These are phyloP conservation scores for Pedetes capensis DNA, from an alignment of 2,113 vertebrate genomes.

Conservation along the genomic window DNA sequence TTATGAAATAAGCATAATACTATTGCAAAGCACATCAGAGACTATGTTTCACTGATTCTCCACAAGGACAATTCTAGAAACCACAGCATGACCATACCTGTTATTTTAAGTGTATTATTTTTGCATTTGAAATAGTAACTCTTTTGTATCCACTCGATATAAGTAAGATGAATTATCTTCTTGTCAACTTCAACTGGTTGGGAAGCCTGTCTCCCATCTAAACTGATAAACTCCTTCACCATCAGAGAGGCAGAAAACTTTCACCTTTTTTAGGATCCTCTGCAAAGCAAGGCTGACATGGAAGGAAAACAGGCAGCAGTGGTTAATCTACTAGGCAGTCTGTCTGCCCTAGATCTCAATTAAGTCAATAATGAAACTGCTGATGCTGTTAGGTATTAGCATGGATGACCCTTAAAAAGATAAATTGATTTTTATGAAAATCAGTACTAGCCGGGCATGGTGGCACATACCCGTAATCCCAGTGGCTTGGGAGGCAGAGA, in stretches of 20 bases:
- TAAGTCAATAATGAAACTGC: constrained; percentile 25
- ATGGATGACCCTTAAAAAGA: background rate
- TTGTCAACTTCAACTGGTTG: background rate
- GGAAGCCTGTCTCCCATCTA: constrained; percentile 64
- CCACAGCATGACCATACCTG: background rate
- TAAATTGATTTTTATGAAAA: constrained; percentile 1
- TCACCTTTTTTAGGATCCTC: constrained; percentile 56
- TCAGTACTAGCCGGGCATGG: no score
- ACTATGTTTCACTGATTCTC: background rate
- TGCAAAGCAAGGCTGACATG: constrained; percentile 45
- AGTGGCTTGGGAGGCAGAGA: no score
- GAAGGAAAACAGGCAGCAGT: background rate
- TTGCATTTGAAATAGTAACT: constrained; percentile 5
- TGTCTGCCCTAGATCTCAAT: background rate
- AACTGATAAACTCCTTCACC: constrained; percentile 35
- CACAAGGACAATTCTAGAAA: background rate
- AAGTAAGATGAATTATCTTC: background rate
- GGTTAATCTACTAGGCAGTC: constrained; percentile 57
- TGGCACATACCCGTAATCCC: no score
- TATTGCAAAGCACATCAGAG: background rate
- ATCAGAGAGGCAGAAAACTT: constrained; percentile 58
- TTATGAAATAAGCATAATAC: constrained; percentile 60
- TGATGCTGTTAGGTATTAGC: background rate
- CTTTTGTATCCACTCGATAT: background rate
- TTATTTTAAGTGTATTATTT: constrained; percentile 11